Base-by-base conservation (phyloP, 2,888 invertebrate genomes). In the Pogonocherus hispidulus region DNA sequence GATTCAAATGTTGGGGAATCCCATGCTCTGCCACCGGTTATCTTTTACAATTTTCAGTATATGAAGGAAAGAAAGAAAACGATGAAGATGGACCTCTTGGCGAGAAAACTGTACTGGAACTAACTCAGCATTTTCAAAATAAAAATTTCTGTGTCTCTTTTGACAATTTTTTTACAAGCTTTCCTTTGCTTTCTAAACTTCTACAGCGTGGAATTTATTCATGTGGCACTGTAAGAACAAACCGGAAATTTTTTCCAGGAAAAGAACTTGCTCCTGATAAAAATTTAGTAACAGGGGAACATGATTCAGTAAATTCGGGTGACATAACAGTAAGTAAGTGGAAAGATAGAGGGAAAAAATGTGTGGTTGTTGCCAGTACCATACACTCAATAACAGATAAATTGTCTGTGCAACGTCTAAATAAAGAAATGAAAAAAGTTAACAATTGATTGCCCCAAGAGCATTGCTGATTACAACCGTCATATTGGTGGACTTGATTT, bases 401-500 rank as follows among this genome's bases (percentile, higher is more conserved):
- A 32, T 63, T 68, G 16, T 70, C 59, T 20, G 76, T 78, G 19
- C 54, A 70, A 49, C 69, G 77, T 66, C 78, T 67, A 54, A 73
- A 77, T 59, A 79, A n/a, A 77, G 70, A 69, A 67, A 46, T 76
- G 78, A 44, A 65, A 63, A 68, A 63, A 32, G 74, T 74, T 67
- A n/a, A 46, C 14, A 16, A 73, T 80, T 4, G 49, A 52, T 8
- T 79, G 78, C 67, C 78, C 80, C 51, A 44, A 68, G 57, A 44
- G 72, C 14, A 73, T 78, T 54, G 69, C 62, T 55, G 76, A 77
- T 63, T 82, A 80, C 67, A 81, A 79, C 68, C 69, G 70, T 54
- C 70, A 76, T 56, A 79, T 80, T 79, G 79, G 79, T 46, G 79
- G 74, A 27, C 78, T 80, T 37, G 79, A 81, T 67, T 67, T 69